Evolutionary conservation across 2,888 invertebrate genomes (phyloP).

Genomic region (Eupithecia vulgata): DNA sequence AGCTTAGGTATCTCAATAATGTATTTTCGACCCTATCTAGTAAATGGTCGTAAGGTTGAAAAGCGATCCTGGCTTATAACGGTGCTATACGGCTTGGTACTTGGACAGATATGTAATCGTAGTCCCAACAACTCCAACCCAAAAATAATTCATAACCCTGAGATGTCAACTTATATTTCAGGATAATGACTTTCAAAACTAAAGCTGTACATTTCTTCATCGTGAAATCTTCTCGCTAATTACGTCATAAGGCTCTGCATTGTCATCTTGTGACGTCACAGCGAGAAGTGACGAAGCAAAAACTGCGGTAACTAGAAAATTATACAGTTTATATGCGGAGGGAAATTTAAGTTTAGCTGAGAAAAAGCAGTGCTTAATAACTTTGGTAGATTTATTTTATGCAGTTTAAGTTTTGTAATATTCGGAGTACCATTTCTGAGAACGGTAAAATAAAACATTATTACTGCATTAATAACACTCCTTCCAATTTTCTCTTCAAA

Average conservation of each 20-base stretch:
- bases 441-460: background rate
- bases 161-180: background rate
- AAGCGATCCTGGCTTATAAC: too few relatives aligned
- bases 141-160: background rate
- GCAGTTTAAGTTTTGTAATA: background rate
- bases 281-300: constrained; percentile 27
- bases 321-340: constrained; percentile 39
- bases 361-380: constrained; percentile 37
- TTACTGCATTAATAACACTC: background rate
- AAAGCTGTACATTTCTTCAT: background rate
- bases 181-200: constrained; percentile 7
- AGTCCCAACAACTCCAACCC: background rate
- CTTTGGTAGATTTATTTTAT: constrained; percentile 20
- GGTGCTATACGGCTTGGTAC: too few relatives aligned
- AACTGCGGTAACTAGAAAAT: constrained; percentile 43
- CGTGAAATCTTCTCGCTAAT: constrained; percentile 19
- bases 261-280: constrained; percentile 25
- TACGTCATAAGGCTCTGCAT: constrained; percentile 22
- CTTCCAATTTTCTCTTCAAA: too few relatives aligned
- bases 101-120: too few relatives aligned
- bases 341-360: constrained; percentile 40
- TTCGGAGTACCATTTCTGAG: background rate
- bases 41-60: too few relatives aligned
- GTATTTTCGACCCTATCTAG: too few relatives aligned
- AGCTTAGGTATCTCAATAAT: too few relatives aligned